Percentiles rank a stretch among this genome's conserved stretches.
phyloP scores from a whole-genome alignment of 2,113 vertebrate species.

The Chionodraco myersi region DNA sequence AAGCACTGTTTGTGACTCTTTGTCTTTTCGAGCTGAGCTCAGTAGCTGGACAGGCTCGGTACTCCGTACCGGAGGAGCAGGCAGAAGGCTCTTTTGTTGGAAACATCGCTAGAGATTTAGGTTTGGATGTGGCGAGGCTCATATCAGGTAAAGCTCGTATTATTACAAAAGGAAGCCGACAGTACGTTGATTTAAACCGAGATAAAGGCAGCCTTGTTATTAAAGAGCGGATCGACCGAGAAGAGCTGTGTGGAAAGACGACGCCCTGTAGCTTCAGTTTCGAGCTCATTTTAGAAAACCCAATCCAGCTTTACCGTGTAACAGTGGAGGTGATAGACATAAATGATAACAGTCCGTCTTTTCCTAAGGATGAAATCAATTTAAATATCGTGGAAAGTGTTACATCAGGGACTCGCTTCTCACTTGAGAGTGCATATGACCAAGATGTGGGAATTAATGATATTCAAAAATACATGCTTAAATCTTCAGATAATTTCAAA shows the following conservation, averaged over 20 bases:
- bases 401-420: constrained; percentile 53
- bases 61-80: constrained; percentile 84
- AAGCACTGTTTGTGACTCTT: constrained; percentile 59
- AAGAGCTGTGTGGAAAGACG: constrained; percentile 82
- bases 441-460: constrained; percentile 76
- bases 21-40: constrained; percentile 56
- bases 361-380: constrained; percentile 46
- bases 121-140: constrained; percentile 79
- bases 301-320: constrained; percentile 77
- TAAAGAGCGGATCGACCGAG: constrained; percentile 86
- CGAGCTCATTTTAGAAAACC: constrained; percentile 84
- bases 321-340: constrained; percentile 79
- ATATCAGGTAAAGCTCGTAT: constrained; percentile 80
- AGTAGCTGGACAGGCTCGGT: constrained; percentile 71
- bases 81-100: constrained; percentile 76
- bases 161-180: constrained; percentile 76
- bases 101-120: constrained; percentile 83
- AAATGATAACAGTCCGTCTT: constrained; percentile 79
- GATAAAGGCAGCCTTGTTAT: constrained; percentile 79
- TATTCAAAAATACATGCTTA: constrained; percentile 74
- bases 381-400: constrained; percentile 49
- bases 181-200: constrained; percentile 80
- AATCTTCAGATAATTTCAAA: constrained; percentile 71
- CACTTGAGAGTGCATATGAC: constrained; percentile 68
- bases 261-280: constrained; percentile 85